These are phyloP conservation scores for Festucalex cinctus DNA, from an alignment of 2,113 vertebrate species.

Conservation along the genomic window DNA sequence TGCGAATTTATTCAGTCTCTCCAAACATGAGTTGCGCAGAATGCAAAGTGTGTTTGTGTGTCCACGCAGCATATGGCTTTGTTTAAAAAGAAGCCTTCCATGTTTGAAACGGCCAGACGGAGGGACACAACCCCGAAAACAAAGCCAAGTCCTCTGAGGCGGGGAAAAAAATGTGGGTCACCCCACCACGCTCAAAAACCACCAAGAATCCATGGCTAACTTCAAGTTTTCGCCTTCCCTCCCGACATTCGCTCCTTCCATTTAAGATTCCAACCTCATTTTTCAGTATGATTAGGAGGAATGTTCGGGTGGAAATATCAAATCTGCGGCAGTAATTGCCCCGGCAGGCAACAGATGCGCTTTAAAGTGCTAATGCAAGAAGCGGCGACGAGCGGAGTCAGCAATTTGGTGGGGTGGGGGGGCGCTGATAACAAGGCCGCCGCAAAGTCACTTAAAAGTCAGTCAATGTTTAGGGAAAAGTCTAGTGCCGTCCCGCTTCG, in stretches of 20 bases:
- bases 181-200: background rate
- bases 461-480: slow-evolving; percentile 51
- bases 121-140: slow-evolving; percentile 46
- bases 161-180: slow-evolving; percentile 52
- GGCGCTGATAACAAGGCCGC: slow-evolving; percentile 42
- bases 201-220: background rate
- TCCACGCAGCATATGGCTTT: slow-evolving; percentile 49
- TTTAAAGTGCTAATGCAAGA: slow-evolving; percentile 61
- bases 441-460: slow-evolving; percentile 62
- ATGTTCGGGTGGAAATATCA: slow-evolving; percentile 30
- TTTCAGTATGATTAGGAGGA: slow-evolving; percentile 33
- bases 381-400: slow-evolving; percentile 42
- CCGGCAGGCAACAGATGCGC: slow-evolving; percentile 53
- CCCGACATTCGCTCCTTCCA: slow-evolving; percentile 27
- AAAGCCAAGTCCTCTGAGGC: slow-evolving; percentile 56
- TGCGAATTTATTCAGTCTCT: background rate
- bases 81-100: slow-evolving; percentile 44
- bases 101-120: slow-evolving; percentile 60
- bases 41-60: slow-evolving; percentile 10
- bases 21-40: background rate
- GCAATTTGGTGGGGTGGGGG: slow-evolving; percentile 30
- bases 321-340: slow-evolving; percentile 51
- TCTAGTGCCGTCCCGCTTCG: slow-evolving; percentile 10
- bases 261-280: slow-evolving; percentile 40
- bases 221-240: background rate